phyloP scores from a whole-genome alignment of 2,797 vertebrate genomes.

The Chromis chromis region DNA sequence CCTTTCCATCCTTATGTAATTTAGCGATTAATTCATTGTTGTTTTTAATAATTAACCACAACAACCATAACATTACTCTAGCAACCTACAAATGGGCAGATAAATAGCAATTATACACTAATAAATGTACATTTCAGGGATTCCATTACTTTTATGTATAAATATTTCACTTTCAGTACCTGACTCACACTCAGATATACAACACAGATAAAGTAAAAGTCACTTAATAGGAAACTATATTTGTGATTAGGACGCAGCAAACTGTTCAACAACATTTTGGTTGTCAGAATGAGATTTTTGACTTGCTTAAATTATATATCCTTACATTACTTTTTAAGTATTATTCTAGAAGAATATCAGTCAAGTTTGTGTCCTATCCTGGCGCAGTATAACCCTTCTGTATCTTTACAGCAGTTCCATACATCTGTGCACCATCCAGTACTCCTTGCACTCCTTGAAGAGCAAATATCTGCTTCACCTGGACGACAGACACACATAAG shows the following conservation, averaged over 20 bases:
- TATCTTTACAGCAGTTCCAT: slow-evolving; percentile 11
- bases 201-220: neutral
- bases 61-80: slow-evolving; percentile 5
- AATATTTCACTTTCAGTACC: neutral
- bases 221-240: neutral
- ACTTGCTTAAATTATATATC: too few relatives aligned
- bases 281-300: slow-evolving; percentile 15
- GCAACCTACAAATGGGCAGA: neutral
- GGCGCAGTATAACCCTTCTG: too few relatives aligned
- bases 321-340: too few relatives aligned
- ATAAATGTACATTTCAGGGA: slow-evolving; percentile 9
- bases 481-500: slow-evolving; percentile 19
- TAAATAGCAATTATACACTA: slow-evolving; percentile 5
- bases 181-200: neutral
- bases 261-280: neutral
- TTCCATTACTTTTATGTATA: neutral
- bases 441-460: slow-evolving; percentile 23
- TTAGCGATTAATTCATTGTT: neutral
- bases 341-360: too few relatives aligned
- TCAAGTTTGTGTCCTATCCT: too few relatives aligned
- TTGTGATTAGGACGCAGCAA: slow-evolving; percentile 2
- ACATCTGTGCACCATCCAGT: slow-evolving; percentile 8
- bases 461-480: slow-evolving; percentile 53
- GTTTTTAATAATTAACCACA: slow-evolving; percentile 16
- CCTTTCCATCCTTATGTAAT: slow-evolving; percentile 4